Evolutionary conservation across 2,888 invertebrate species (phyloP).

Genomic region (Zygothrica quintamaculata): DNA sequence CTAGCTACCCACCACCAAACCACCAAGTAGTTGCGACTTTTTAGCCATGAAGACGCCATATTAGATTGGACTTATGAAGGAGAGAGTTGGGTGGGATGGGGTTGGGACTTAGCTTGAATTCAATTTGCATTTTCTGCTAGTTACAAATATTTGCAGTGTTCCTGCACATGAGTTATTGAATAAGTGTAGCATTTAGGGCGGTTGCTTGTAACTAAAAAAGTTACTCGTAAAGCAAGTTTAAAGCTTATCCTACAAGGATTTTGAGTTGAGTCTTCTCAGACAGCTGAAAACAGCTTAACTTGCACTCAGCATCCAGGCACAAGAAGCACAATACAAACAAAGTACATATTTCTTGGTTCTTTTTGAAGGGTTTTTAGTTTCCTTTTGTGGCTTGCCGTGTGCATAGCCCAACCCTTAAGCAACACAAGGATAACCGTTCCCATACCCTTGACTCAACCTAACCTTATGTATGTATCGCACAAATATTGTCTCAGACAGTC

Average conservation of each 20-base stretch:
- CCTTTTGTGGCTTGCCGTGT: conserved; percentile 23
- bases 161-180: conserved; percentile 59
- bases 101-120: conserved; percentile 43
- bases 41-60: conserved; percentile 72
- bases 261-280: conserved; percentile 9
- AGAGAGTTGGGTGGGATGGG: not conserved
- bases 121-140: conserved; percentile 71
- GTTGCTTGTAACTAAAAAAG: conserved; percentile 6
- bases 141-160: conserved; percentile 66
- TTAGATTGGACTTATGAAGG: conserved; percentile 45
- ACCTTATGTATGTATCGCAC: conserved; percentile 70
- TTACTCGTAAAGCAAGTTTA: too few species aligned
- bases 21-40: conserved; percentile 57
- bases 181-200: conserved; percentile 41
- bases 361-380: conserved; percentile 17
- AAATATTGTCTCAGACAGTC: conserved; percentile 77
- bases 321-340: conserved; percentile 28
- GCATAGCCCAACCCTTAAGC: conserved; percentile 38
- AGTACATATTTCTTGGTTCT: not conserved
- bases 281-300: conserved; percentile 19
- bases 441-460: conserved; percentile 41
- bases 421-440: conserved; percentile 16
- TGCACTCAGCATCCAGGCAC: conserved; percentile 72
- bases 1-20: conserved; percentile 8
- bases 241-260: too few species aligned